Percentiles rank a stretch among this genome's conserved stretches.
Conservation (phyloP, 2,797 vertebrate genomes). For the Dipus sagitta region DNA sequence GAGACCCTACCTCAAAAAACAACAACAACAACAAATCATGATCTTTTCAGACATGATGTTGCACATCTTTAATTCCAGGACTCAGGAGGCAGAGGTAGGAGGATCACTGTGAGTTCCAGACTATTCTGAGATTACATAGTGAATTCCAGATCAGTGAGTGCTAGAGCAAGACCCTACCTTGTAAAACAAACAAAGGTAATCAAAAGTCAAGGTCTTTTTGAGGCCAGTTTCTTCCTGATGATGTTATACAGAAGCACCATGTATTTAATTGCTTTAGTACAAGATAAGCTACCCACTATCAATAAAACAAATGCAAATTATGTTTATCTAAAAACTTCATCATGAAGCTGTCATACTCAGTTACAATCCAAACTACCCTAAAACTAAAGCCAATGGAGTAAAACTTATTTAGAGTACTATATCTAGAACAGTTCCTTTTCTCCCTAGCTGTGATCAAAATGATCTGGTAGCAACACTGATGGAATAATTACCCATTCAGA, state of each 20-base stretch:
- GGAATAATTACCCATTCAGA: constrained; percentile 66
- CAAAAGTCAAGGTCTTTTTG: not conserved
- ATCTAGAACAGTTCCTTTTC: constrained; percentile 16
- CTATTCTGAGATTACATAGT: too few species aligned
- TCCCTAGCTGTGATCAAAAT: constrained; percentile 16
- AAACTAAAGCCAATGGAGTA: not conserved
- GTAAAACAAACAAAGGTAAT: too few species aligned
- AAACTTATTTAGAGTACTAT: not conserved
- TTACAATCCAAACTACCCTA: constrained; percentile 25
- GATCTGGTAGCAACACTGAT: constrained; percentile 10
- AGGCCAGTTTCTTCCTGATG: constrained; percentile 19
- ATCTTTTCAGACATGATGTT: too few species aligned
- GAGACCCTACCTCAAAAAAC: too few species aligned
- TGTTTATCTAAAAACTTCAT: constrained; percentile 42
- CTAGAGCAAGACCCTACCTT: too few species aligned
- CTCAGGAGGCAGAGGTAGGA: too few species aligned
- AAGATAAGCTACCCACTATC: not conserved
- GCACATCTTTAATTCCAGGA: too few species aligned
- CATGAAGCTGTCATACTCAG: constrained; percentile 1
- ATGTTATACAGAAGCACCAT: not conserved
- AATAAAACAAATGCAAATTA: constrained; percentile 9
- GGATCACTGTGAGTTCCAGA: too few species aligned
- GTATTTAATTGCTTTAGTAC: constrained; percentile 13
- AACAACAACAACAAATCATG: too few species aligned
- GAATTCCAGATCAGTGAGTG: too few species aligned